Evolutionary conservation across 2,797 vertebrate species (phyloP).

Genomic region (Falco berigora): DNA sequence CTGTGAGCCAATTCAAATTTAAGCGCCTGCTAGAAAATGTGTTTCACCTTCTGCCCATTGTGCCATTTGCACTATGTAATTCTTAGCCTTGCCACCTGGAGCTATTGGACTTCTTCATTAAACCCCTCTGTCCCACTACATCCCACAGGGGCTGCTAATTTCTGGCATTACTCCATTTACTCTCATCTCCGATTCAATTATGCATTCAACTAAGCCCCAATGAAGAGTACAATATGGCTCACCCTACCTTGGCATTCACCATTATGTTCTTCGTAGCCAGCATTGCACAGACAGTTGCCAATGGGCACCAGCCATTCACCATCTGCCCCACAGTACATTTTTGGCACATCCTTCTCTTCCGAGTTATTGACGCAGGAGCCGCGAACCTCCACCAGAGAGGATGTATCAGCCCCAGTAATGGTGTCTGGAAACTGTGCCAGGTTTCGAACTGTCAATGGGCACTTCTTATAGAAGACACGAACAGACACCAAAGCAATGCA

Average conservation of each 20-base stretch:
- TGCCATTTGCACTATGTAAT: slow-evolving; percentile 41
- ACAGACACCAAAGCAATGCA: slow-evolving; percentile 95
- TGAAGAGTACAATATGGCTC: slow-evolving; percentile 61
- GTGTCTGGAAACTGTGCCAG: slow-evolving; percentile 96
- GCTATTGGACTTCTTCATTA: slow-evolving; percentile 73
- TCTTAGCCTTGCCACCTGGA: slow-evolving; percentile 75
- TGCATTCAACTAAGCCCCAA: slow-evolving; percentile 54
- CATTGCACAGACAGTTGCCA: slow-evolving; percentile 94
- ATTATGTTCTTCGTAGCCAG: slow-evolving; percentile 89
- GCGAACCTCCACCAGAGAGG: slow-evolving; percentile 93
- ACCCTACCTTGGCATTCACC: slow-evolving; percentile 92
- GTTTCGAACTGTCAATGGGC: slow-evolving; percentile 89
- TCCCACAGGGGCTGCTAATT: slow-evolving; percentile 83
- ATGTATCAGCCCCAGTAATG: slow-evolving; percentile 91
- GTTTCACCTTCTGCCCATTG: slow-evolving; percentile 60
- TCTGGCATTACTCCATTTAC: slow-evolving; percentile 77
- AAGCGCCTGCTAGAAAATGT: slow-evolving; percentile 59
- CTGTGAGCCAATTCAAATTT: slow-evolving; percentile 20
- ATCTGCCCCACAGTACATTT: slow-evolving; percentile 98
- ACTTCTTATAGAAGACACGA: slow-evolving; percentile 95
- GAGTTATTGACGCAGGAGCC: slow-evolving; percentile 97
- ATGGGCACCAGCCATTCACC: slow-evolving; percentile 98
- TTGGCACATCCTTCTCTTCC: slow-evolving; percentile 94
- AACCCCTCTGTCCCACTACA: slow-evolving; percentile 75
- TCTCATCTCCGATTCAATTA: slow-evolving; percentile 81